Conservation (phyloP, 2,888 invertebrate genomes). For the Glaucopsyche alexis region DNA sequence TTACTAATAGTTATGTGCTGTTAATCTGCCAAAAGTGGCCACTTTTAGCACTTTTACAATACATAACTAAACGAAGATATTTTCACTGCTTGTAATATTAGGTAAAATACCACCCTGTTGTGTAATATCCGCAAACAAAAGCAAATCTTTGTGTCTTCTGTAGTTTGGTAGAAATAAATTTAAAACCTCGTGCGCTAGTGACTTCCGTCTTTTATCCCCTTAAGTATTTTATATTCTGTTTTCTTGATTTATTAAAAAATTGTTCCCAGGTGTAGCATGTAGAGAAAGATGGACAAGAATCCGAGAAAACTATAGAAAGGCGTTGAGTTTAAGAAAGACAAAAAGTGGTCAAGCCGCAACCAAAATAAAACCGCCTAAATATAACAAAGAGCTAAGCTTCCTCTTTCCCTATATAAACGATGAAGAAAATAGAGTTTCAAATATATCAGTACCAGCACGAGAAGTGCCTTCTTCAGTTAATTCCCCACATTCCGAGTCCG, state of each 20-base stretch:
- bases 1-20: constrained; percentile 1
- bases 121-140: no score
- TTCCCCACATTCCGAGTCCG: constrained; percentile 14
- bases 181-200: no score
- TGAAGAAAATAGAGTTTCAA: constrained; percentile 35
- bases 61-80: constrained; percentile 1
- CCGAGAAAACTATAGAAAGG: constrained; percentile 37
- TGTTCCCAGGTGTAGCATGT: constrained; percentile 30
- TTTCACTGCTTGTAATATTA: no score
- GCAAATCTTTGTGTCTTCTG: no score
- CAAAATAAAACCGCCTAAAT: constrained; percentile 40
- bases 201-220: no score
- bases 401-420: constrained; percentile 38
- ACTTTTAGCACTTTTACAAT: constrained; percentile 1
- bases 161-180: no score
- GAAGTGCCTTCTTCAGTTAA: constrained; percentile 25
- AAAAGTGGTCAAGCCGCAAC: constrained; percentile 41
- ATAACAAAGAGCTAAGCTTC: constrained; percentile 37
- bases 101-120: no score
- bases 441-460: constrained; percentile 28
- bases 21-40: background rate
- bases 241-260: constrained; percentile 1
- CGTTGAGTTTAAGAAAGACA: constrained; percentile 40
- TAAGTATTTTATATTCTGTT: constrained; percentile 35
- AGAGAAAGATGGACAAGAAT: constrained; percentile 38